Conservation (phyloP, 1,140 invertebrate genomes). For the Carposina sasakii region DNA sequence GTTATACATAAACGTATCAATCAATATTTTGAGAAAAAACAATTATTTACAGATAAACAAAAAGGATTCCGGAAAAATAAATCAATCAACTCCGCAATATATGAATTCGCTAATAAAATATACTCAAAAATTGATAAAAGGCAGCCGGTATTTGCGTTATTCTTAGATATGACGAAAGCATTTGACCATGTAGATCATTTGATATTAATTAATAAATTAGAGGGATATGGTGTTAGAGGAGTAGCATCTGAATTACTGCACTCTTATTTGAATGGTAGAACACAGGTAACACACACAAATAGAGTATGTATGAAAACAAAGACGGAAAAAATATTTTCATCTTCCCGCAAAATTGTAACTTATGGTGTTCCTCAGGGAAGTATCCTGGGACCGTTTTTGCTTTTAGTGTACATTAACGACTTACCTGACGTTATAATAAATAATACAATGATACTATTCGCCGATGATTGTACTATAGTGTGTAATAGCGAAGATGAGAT, state of each 20-base stretch:
- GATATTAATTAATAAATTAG: neutral
- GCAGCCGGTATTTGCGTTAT: neutral
- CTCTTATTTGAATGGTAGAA: slow-evolving; percentile 1
- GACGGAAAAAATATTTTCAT: neutral
- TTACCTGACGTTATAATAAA: neutral
- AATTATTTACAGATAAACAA: neutral
- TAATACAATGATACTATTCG: slow-evolving; percentile 4
- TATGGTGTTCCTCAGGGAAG: slow-evolving; percentile 3
- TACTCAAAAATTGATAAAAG: neutral
- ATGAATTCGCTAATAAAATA: neutral
- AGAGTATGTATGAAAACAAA: neutral
- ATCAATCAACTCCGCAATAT: neutral
- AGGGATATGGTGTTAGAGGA: slow-evolving; percentile 3
- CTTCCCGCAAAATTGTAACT: neutral
- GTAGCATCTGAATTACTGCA: neutral
- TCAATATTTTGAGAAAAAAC: neutral
- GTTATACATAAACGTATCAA: neutral
- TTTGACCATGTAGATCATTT: slow-evolving; percentile 5
- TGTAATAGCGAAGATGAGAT: neutral
- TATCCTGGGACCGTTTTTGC: neutral
- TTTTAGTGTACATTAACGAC: slow-evolving; percentile 7
- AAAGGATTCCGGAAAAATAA: neutral
- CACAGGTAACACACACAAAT: neutral
- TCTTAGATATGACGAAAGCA: slow-evolving; percentile 6
- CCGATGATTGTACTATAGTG: slow-evolving; percentile 6